Percentiles rank a stretch among this genome's conserved stretches.
phyloP scores from a whole-genome alignment of 2,888 invertebrate species.

The Zaprionus obscuricornis region DNA sequence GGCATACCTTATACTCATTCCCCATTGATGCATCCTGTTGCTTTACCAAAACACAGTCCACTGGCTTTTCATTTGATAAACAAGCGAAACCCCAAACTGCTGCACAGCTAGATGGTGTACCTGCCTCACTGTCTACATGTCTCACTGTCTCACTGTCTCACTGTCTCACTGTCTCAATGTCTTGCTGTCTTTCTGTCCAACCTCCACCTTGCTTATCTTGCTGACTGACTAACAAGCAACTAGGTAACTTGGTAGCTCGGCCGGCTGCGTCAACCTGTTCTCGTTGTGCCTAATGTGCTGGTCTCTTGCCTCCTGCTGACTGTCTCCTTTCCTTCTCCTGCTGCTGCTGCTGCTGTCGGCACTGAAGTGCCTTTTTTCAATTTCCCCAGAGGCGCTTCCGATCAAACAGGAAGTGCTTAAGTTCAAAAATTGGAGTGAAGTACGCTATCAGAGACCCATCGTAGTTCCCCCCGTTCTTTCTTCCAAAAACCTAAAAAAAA shows the following conservation, averaged over 20 bases:
- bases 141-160: constrained; percentile 6
- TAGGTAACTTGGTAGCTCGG: too few species aligned
- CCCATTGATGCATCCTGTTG: constrained; percentile 57
- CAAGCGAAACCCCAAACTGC: constrained; percentile 42
- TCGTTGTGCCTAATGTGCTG: constrained; percentile 62
- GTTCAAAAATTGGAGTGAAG: constrained; percentile 69
- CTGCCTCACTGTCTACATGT: constrained; percentile 28
- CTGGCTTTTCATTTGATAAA: constrained; percentile 62
- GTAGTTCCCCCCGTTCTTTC: neutral
- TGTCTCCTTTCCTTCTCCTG: constrained; percentile 25
- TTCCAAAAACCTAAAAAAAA: constrained; percentile 23
- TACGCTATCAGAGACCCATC: constrained; percentile 38
- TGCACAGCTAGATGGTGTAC: constrained; percentile 53
- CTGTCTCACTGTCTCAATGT: constrained; percentile 32
- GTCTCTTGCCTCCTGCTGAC: too few species aligned
- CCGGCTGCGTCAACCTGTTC: constrained; percentile 28
- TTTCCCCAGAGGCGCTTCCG: constrained; percentile 82
- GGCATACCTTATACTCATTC: too few species aligned
- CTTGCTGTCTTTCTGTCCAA: constrained; percentile 10
- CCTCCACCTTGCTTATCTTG: too few species aligned
- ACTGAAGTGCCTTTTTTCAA: constrained; percentile 80
- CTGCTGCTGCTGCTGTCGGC: constrained; percentile 48
- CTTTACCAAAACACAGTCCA: constrained; percentile 39
- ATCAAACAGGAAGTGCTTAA: constrained; percentile 83
- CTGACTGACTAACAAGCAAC: constrained; percentile 54